These are phyloP conservation scores for Nebria salina DNA, from an alignment of 2,888 invertebrate species.

Conservation along the genomic window DNA sequence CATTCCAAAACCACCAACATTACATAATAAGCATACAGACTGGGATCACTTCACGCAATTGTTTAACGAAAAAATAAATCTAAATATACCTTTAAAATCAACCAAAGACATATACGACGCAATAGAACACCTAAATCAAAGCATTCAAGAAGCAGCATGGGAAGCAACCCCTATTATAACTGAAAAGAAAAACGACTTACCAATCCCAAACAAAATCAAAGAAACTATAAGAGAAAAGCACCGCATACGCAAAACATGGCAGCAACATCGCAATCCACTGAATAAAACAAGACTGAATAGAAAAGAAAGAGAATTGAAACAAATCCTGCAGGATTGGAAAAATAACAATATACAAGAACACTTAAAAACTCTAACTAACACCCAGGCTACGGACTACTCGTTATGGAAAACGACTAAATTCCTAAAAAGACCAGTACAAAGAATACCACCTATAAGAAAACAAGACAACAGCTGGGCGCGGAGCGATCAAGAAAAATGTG, in stretches of 20 bases:
- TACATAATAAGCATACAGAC: conserved; percentile 16
- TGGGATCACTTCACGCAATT: conserved; percentile 10
- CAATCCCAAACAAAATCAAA: conserved; percentile 15
- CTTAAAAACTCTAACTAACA: conserved; percentile 27
- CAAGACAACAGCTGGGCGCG: conserved; percentile 48
- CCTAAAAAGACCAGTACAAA: conserved; percentile 46
- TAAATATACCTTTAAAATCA: conserved; percentile 9
- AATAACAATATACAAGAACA: conserved; percentile 33
- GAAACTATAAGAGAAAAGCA: conserved; percentile 36
- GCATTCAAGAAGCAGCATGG: conserved; percentile 32
- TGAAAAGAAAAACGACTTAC: conserved; percentile 3
- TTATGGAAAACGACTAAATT: conserved; percentile 50
- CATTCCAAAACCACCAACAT: conserved; percentile 14
- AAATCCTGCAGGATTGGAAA: conserved; percentile 27
- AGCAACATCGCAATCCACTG: conserved; percentile 28
- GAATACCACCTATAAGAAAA: conserved; percentile 47
- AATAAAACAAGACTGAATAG: conserved; percentile 36
- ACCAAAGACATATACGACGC: conserved; percentile 10
- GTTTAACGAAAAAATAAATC: conserved; percentile 15
- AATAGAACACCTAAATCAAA: conserved; percentile 15
- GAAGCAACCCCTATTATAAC: conserved; percentile 32
- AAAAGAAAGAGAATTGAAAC: conserved; percentile 31
- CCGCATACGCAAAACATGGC: conserved; percentile 31
- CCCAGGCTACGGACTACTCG: conserved; percentile 48
- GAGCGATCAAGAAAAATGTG: conserved; percentile 49